Evolutionary conservation across 2,113 vertebrate species (phyloP).

Genomic region (Limanda limanda): DNA sequence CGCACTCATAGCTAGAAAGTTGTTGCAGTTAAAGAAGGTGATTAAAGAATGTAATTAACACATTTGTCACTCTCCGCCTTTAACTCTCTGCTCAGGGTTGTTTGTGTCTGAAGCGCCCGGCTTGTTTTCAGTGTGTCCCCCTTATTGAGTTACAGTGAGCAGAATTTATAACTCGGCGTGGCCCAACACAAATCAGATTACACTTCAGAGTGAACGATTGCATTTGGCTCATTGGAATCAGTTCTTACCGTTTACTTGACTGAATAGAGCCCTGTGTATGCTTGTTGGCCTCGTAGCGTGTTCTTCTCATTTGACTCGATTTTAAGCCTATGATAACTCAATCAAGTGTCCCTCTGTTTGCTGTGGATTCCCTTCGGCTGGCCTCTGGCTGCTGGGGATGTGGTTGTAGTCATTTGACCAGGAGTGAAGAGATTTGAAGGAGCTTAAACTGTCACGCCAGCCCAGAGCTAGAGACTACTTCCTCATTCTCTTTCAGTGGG

Average conservation of each 20-base stretch:
- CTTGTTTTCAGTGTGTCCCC: slow-evolving; percentile 30
- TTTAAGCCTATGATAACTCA: slow-evolving; percentile 40
- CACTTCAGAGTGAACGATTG: slow-evolving; percentile 55
- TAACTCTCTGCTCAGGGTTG: slow-evolving; percentile 1
- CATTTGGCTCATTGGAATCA: slow-evolving; percentile 72
- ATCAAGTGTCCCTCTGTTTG: slow-evolving; percentile 39
- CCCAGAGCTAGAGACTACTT: slow-evolving; percentile 36
- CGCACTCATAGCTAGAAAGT: background rate
- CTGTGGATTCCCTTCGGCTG: slow-evolving; percentile 31
- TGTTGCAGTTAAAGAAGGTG: slow-evolving; percentile 10
- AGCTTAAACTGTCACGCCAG: slow-evolving; percentile 62
- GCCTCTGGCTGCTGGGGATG: slow-evolving; percentile 15
- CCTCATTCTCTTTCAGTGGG: slow-evolving; percentile 43
- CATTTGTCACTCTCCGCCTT: slow-evolving; percentile 7
- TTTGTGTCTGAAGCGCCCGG: slow-evolving; percentile 11
- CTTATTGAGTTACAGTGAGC: slow-evolving; percentile 54
- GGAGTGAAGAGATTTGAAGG: slow-evolving; percentile 55
- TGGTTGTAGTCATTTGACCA: slow-evolving; percentile 28
- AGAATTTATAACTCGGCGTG: slow-evolving; percentile 27
- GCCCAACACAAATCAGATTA: slow-evolving; percentile 57
- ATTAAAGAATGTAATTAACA: slow-evolving; percentile 30
- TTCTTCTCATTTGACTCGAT: slow-evolving; percentile 27
- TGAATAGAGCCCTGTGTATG: slow-evolving; percentile 39
- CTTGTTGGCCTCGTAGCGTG: slow-evolving; percentile 23
- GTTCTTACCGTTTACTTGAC: slow-evolving; percentile 22